phyloP scores from a whole-genome alignment of 1,140 invertebrate species.

The Drosophila nigromelanica region DNA sequence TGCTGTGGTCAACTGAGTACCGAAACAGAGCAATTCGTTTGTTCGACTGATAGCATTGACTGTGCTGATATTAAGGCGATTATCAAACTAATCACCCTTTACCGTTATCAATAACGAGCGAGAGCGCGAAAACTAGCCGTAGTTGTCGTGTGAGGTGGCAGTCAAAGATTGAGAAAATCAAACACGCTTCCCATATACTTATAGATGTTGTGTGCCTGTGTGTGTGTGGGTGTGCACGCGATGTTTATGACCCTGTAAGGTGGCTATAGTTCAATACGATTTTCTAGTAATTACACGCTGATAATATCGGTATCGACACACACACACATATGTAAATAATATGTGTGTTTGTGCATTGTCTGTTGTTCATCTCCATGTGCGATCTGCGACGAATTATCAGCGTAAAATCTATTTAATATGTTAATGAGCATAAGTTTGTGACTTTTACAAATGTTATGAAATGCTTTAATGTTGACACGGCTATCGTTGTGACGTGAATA shows the following conservation, averaged over 20 bases:
- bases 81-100: conserved; percentile 43
- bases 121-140: background rate
- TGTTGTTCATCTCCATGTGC: background rate
- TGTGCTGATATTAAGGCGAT: conserved; percentile 22
- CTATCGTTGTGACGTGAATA: background rate
- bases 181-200: conserved; percentile 13
- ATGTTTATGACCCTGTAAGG: conserved; percentile 29
- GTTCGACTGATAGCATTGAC: conserved; percentile 12
- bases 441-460: background rate
- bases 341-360: background rate
- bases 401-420: conserved; percentile 1
- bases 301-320: conserved; percentile 19
- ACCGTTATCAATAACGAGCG: conserved; percentile 30
- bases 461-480: background rate
- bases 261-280: conserved; percentile 35
- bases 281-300: conserved; percentile 24
- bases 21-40: conserved; percentile 34
- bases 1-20: conserved; percentile 48
- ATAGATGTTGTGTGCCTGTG: background rate
- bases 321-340: background rate
- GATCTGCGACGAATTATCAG: conserved; percentile 1
- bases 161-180: conserved; percentile 29
- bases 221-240: background rate
- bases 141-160: background rate
- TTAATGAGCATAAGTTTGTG: background rate